These are phyloP conservation scores for Rousettus leschenaultii DNA, from an alignment of 2,113 vertebrate genomes.

Conservation along the genomic window DNA sequence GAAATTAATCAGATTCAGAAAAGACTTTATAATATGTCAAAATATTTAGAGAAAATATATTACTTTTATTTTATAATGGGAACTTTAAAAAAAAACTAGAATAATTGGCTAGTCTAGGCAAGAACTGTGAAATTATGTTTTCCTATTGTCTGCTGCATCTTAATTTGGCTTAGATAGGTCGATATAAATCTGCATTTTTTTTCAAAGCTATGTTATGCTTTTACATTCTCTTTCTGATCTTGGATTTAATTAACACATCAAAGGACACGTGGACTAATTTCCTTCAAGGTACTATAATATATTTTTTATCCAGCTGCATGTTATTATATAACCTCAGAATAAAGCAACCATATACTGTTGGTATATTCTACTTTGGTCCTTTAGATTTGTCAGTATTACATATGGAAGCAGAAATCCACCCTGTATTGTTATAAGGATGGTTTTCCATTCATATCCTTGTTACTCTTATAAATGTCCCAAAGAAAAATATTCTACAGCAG, in stretches of 20 bases:
- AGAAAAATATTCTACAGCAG: conserved; percentile 83
- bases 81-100: background rate
- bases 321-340: conserved; percentile 77
- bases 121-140: conserved; percentile 6
- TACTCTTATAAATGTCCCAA: conserved; percentile 81
- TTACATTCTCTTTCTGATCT: conserved; percentile 36
- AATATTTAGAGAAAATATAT: background rate
- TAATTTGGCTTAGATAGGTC: background rate
- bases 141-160: background rate
- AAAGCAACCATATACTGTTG: conserved; percentile 72
- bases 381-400: conserved; percentile 69
- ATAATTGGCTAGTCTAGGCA: background rate
- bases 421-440: conserved; percentile 71
- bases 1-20: conserved; percentile 4
- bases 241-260: conserved; percentile 74
- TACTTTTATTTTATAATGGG: background rate
- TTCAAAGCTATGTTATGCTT: background rate
- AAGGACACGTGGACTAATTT: conserved; percentile 74
- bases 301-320: conserved; percentile 70
- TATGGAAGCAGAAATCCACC: conserved; percentile 67
- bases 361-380: conserved; percentile 69
- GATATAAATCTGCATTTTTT: background rate
- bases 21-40: background rate
- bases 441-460: conserved; percentile 82
- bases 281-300: conserved; percentile 68